Evolutionary conservation across 2,888 invertebrate species (phyloP), one percentile per base, ranked within the genome.

Genomic region (Siphlonurus alternatus): DNA sequence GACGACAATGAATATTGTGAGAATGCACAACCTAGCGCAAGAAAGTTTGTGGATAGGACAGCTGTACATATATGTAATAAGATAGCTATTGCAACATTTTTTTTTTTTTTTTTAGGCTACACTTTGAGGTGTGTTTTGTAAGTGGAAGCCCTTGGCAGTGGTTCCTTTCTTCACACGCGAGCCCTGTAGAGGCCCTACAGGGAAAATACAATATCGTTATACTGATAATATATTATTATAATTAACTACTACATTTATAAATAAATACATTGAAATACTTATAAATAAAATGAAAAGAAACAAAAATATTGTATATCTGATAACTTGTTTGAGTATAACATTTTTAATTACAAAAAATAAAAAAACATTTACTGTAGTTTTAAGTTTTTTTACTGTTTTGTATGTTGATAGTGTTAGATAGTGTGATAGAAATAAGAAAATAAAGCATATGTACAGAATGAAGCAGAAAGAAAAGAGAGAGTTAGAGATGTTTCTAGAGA

Each of bases 111-210:
- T 10, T 38, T 15, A 38, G 38, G 38, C 38, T 38, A 38, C 38
- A 38, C 5, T 38, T 38, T 38, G 5, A 10, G 38, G 38, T 38
- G 38, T 38, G 38, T 38, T 38, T 38, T 10, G 56, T 10, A 20
- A 56, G 56, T 56, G 56, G 56, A 56, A 56, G 56, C 56, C 56
- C 56, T n/a, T 56, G 22, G 56, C n/a, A 56, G 56, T 56, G n/a
- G 56, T 20, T 56, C 5, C 53, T n/a, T 20, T 56, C 56, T 56
- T 56, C 56, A 56, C 56, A 56, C 5, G 56, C 56, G 56, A 56
- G 15, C 56, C 56, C 56, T 56, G 56, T 56, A 56, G 56, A 20
- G 22, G 7, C 56, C 56, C 56, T 56, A n/a, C 56, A 56, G 56
- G 15, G 38, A 38, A 38, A 38, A 38, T 38, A 38, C 38, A 38